These are phyloP conservation scores for Heteropelma amictum DNA, from an alignment of 2,888 invertebrate species.

Conservation along the genomic window DNA sequence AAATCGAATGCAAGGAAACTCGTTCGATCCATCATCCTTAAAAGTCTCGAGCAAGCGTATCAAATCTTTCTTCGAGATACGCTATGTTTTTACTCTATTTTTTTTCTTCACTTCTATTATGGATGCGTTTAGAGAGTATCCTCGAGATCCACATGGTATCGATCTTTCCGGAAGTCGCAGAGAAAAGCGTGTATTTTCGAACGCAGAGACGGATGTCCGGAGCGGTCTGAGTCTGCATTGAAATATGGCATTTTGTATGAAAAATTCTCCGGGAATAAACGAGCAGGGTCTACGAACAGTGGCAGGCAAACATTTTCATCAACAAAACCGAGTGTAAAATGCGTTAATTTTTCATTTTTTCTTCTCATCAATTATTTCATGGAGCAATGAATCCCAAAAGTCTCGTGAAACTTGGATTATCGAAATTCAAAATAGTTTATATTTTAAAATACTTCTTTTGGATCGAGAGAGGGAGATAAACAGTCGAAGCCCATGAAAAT, in stretches of 20 bases:
- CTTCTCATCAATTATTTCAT: background rate
- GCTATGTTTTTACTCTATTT: background rate
- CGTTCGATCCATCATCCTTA: slow-evolving; percentile 20
- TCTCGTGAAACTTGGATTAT: background rate
- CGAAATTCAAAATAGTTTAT: background rate
- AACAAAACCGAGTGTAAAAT: too few relatives aligned
- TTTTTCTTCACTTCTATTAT: background rate
- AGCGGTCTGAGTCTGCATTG: background rate
- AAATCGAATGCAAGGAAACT: slow-evolving; percentile 30
- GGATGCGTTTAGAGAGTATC: background rate
- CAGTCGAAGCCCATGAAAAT: too few relatives aligned
- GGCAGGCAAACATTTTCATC: too few relatives aligned
- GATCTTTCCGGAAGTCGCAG: background rate
- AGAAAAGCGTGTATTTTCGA: background rate
- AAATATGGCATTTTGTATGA: background rate
- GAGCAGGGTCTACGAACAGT: background rate
- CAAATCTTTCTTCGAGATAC: slow-evolving; percentile 18
- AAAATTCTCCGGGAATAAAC: background rate
- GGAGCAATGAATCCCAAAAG: background rate
- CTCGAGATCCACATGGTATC: background rate
- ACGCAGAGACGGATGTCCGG: too few relatives aligned
- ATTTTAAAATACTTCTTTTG: too few relatives aligned
- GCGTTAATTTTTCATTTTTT: too few relatives aligned
- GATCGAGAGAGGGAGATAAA: too few relatives aligned
- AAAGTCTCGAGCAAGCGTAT: slow-evolving; percentile 10